Evolutionary conservation across 2,797 vertebrate genomes (phyloP), one percentile per base, ranked within the genome.

Genomic region (Sardinella longiceps): DNA sequence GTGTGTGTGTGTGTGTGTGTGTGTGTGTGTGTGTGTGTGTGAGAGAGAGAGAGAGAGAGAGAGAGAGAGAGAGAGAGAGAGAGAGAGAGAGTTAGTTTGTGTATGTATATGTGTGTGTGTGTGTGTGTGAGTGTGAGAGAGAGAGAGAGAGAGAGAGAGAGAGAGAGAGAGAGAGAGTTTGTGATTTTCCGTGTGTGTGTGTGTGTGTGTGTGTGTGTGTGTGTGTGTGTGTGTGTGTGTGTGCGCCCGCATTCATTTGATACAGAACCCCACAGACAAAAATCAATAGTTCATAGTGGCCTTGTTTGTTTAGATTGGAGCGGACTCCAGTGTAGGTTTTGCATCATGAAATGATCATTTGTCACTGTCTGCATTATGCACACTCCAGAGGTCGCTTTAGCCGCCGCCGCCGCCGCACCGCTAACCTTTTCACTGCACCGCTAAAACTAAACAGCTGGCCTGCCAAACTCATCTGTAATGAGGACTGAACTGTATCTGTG

Each of bases 181-280:
- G n/a, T n/a, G n/a, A n/a, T n/a, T n/a, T n/a, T n/a, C n/a, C n/a
- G n/a, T 18, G 2, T 4, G 12, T 56, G 56, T 60, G 56, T 60
- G 56, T 25, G 56, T 25, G 9, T 60, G 56, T n/a, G 5, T 28
- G n/a, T n/a, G 56, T 60, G 23, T 25, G 56, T 60, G 56, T 7
- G 23, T 25, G 23, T 10, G 5, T 9, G 56, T 10, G 56, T 7
- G 23, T 10, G 3, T n/a, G 56, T 82, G 48, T 83, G 45, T 81
- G 48, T 83, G 80, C 83, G 48, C 81, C 20, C 83, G 48, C 81
- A 81, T 86, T 84, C 45, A 39, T 77, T 84, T 84, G 63, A 77
- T 33, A 80, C 81, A 80, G 58, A 30, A 9, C 81, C 81, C n/a
- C 56, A 80, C 30, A 66, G 58, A 74, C 66, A 74, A 39, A 74